Conservation (phyloP, 1,140 invertebrate species). For the Marisa cornuarietis region DNA sequence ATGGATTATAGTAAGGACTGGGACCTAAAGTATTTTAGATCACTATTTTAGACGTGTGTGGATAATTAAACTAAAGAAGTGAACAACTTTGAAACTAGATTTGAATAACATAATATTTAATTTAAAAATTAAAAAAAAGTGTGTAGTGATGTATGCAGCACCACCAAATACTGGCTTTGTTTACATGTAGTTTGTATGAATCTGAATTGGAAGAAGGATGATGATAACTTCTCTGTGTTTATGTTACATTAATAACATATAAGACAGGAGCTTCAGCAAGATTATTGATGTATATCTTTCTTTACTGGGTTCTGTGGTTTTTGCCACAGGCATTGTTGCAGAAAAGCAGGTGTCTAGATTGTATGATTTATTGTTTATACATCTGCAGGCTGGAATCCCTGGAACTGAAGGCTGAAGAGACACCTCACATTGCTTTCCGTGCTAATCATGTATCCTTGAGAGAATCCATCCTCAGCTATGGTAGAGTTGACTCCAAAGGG, state of each 20-base stretch:
- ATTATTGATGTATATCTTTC: background rate
- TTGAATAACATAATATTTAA: too few relatives aligned
- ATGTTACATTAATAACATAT: too few relatives aligned
- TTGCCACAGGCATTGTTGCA: background rate
- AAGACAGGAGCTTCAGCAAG: background rate
- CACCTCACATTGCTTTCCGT: conserved; percentile 52
- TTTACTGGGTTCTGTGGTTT: background rate
- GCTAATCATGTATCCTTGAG: conserved; percentile 44
- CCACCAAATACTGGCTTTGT: background rate
- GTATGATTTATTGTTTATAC: conserved; percentile 1
- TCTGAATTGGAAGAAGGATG: background rate
- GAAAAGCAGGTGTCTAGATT: background rate
- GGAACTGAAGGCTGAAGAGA: conserved; percentile 57
- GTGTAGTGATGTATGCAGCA: background rate
- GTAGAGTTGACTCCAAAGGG: conserved; percentile 49
- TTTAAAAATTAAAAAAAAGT: too few relatives aligned
- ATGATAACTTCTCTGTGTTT: background rate
- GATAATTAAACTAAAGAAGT: too few relatives aligned
- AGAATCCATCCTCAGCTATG: conserved; percentile 57
- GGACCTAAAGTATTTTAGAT: too few relatives aligned
- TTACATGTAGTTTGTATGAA: background rate
- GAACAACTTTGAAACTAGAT: too few relatives aligned
- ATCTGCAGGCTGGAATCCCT: conserved; percentile 41
- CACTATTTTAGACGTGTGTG: too few relatives aligned
- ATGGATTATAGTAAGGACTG: background rate